Evolutionary conservation across 92 coral and sea anemone genomes (phyloP).

Genomic region (Porites divaricata): DNA sequence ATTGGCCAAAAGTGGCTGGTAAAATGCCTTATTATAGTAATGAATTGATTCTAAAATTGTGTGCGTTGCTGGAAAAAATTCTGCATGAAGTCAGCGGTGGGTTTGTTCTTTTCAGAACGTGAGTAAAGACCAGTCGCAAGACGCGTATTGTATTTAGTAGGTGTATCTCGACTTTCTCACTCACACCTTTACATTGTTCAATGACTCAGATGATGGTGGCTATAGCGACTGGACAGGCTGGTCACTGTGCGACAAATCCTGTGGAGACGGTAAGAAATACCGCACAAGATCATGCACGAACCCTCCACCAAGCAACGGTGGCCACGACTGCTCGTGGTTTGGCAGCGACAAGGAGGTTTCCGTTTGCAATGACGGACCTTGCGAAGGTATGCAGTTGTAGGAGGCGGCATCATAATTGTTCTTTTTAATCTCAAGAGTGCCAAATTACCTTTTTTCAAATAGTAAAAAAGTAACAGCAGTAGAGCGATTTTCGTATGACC

Average conservation of each 20-base stretch:
- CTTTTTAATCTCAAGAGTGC: too few relatives aligned
- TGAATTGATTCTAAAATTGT: too few relatives aligned
- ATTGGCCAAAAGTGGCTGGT: too few relatives aligned
- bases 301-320: constrained; percentile 88
- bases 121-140: too few relatives aligned
- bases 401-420: too few relatives aligned
- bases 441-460: too few relatives aligned
- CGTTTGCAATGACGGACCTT: constrained; percentile 77
- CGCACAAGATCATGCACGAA: constrained; percentile 87
- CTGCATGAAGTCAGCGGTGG: too few relatives aligned
- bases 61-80: too few relatives aligned
- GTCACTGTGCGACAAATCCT: constrained; percentile 90
- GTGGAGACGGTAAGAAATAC: constrained; percentile 84
- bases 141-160: not conserved
- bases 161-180: not conserved
- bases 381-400: constrained; percentile 70
- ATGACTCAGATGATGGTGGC: constrained; percentile 75
- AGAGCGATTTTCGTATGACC: too few relatives aligned
- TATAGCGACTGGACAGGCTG: constrained; percentile 98
- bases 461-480: too few relatives aligned
- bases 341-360: constrained; percentile 81
- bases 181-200: not conserved
- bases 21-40: too few relatives aligned
- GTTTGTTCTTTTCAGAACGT: too few relatives aligned
- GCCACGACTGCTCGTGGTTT: constrained; percentile 88